phyloP scores from a whole-genome alignment of 2,113 vertebrate genomes.

The Misgurnus mizolepis region DNA sequence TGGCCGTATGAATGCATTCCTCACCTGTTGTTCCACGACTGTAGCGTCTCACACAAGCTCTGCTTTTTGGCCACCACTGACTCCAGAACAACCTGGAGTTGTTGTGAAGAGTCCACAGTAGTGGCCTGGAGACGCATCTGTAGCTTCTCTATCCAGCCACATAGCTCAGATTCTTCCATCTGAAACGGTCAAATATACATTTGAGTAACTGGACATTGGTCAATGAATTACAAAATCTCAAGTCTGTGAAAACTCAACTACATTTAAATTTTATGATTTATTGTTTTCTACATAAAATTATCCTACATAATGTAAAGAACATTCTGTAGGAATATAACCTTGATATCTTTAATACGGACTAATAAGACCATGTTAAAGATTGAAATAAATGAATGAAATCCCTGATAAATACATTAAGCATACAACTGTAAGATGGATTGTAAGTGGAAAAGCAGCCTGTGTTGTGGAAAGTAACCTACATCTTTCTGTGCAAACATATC shows the following conservation, averaged over 20 bases:
- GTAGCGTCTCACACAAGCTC: slow-evolving; percentile 91
- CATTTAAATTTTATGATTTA: too few relatives aligned
- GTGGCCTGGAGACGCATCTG: slow-evolving; percentile 84
- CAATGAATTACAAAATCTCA: neutral
- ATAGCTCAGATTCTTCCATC: slow-evolving; percentile 97
- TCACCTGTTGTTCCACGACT: slow-evolving; percentile 95
- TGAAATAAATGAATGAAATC: too few relatives aligned
- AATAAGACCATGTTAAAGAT: too few relatives aligned
- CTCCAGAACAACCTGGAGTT: slow-evolving; percentile 87
- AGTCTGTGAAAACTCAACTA: too few relatives aligned
- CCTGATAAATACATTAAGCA: too few relatives aligned
- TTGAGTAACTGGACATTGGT: neutral
- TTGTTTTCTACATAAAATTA: too few relatives aligned
- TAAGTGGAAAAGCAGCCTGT: too few relatives aligned
- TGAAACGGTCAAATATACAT: slow-evolving; percentile 52
- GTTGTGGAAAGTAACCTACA: slow-evolving; percentile 64
- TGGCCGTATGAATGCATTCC: neutral
- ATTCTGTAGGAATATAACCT: too few relatives aligned
- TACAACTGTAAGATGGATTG: too few relatives aligned
- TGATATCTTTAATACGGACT: too few relatives aligned
- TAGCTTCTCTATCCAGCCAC: slow-evolving; percentile 93
- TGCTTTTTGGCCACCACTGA: slow-evolving; percentile 96
- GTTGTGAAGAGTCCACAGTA: slow-evolving; percentile 83
- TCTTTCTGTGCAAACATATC: slow-evolving; percentile 98
- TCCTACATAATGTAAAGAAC: too few relatives aligned